Conservation (phyloP, 1,140 invertebrate species). For the Lethocerus indicus region DNA sequence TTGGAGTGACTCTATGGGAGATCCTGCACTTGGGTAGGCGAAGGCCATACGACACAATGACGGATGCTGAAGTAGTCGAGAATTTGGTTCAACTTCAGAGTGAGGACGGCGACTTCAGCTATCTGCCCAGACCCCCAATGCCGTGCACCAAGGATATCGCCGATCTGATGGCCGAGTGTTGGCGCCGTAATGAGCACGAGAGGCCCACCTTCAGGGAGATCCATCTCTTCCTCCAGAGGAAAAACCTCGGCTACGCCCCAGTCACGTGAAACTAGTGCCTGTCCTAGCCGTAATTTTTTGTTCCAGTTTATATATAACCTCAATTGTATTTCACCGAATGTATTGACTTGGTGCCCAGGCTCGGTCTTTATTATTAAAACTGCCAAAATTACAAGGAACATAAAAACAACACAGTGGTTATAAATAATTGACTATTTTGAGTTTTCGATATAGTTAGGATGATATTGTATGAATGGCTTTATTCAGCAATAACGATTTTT, state of each 20-base stretch:
- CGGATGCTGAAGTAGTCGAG: slow-evolving; percentile 51
- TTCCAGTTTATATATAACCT: too few species aligned
- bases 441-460: too few species aligned
- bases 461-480: too few species aligned
- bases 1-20: slow-evolving; percentile 59
- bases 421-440: too few species aligned
- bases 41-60: slow-evolving; percentile 49
- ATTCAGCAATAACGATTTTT: too few species aligned
- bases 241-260: slow-evolving; percentile 57
- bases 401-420: too few species aligned
- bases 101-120: slow-evolving; percentile 37
- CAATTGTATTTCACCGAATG: too few species aligned
- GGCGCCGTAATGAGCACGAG: slow-evolving; percentile 58
- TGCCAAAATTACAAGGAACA: too few species aligned
- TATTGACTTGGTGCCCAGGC: too few species aligned
- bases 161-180: slow-evolving; percentile 80
- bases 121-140: slow-evolving; percentile 41
- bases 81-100: slow-evolving; percentile 46
- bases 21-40: slow-evolving; percentile 49
- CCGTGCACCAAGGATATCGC: slow-evolving; percentile 59
- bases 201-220: slow-evolving; percentile 75
- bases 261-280: slow-evolving; percentile 13
- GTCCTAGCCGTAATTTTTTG: too few species aligned
- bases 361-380: too few species aligned
- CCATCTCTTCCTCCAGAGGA: slow-evolving; percentile 69